phyloP scores from a whole-genome alignment of 1,140 invertebrate species.

The Chionoecetes opilio region DNA sequence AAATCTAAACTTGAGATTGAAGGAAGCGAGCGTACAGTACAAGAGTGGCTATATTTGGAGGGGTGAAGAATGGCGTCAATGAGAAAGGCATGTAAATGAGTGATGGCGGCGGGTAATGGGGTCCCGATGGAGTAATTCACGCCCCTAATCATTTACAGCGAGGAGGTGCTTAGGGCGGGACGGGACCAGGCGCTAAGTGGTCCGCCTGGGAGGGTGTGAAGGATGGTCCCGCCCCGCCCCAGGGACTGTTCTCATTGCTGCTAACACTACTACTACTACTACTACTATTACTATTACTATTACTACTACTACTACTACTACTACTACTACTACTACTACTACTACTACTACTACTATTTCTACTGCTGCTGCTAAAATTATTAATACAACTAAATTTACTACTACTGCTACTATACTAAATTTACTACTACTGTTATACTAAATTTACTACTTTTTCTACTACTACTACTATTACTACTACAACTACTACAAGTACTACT shows the following conservation, averaged over 20 bases:
- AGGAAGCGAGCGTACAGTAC: too few relatives aligned
- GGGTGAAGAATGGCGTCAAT: neutral
- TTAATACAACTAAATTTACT: too few relatives aligned
- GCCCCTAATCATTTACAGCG: constrained; percentile 6
- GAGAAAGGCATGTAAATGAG: neutral
- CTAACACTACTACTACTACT: constrained; percentile 1
- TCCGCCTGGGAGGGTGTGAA: neutral
- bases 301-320: constrained; percentile 54
- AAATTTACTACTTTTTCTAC: too few relatives aligned
- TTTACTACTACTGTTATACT: too few relatives aligned
- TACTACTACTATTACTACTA: too few relatives aligned
- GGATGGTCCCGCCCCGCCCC: neutral
- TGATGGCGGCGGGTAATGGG: neutral
- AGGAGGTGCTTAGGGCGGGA: neutral
- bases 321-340: constrained; percentile 47
- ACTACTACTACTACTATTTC: neutral
- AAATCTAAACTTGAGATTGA: too few relatives aligned
- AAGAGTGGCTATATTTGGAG: too few relatives aligned
- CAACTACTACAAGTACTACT: too few relatives aligned
- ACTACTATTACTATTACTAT: constrained; percentile 49
- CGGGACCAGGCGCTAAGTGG: neutral
- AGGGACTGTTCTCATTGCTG: neutral
- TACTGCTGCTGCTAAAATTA: neutral
- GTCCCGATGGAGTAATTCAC: neutral
- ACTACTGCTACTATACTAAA: too few relatives aligned